A percentile compares a stretch with the other conserved stretches of the same genome.
phyloP scores from a whole-genome alignment of 2,888 invertebrate species.

The Lithophane leautieri region DNA sequence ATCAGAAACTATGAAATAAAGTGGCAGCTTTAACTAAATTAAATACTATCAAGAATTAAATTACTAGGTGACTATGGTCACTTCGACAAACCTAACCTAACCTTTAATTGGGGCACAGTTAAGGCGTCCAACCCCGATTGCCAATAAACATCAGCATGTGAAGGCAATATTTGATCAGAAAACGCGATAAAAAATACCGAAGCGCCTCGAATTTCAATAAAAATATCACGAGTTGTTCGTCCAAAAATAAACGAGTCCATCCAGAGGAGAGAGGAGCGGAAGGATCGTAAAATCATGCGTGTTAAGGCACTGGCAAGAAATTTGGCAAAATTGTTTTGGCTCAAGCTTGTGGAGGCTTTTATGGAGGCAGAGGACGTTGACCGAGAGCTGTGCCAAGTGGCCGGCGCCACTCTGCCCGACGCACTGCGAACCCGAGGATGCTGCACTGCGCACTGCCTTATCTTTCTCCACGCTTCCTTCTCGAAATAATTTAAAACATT shows the following conservation, averaged over 20 bases:
- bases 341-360: slow-evolving; percentile 86
- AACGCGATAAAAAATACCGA: slow-evolving; percentile 79
- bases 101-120: slow-evolving; percentile 60
- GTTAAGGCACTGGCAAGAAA: slow-evolving; percentile 86
- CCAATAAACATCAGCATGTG: slow-evolving; percentile 73
- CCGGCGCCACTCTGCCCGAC: slow-evolving; percentile 88
- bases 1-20: slow-evolving; percentile 18
- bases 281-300: slow-evolving; percentile 88
- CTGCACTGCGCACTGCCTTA: slow-evolving; percentile 87
- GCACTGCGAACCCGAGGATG: slow-evolving; percentile 83
- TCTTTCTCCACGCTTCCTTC: slow-evolving; percentile 76
- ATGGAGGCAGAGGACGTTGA: slow-evolving; percentile 87
- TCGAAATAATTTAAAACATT: slow-evolving; percentile 83
- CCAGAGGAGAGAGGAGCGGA: slow-evolving; percentile 73
- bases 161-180: slow-evolving; percentile 80
- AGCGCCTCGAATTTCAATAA: slow-evolving; percentile 81
- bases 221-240: slow-evolving; percentile 76
- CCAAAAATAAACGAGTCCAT: slow-evolving; percentile 81
- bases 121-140: slow-evolving; percentile 60
- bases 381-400: slow-evolving; percentile 88
- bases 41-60: slow-evolving; percentile 57
- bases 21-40: slow-evolving; percentile 50
- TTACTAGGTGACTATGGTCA: slow-evolving; percentile 53
- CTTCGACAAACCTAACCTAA: slow-evolving; percentile 31
- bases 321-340: slow-evolving; percentile 90